A percentile compares a stretch with the other conserved stretches of the same genome.
Conservation (phyloP, 1,140 invertebrate species). For the Phortica variegata region DNA sequence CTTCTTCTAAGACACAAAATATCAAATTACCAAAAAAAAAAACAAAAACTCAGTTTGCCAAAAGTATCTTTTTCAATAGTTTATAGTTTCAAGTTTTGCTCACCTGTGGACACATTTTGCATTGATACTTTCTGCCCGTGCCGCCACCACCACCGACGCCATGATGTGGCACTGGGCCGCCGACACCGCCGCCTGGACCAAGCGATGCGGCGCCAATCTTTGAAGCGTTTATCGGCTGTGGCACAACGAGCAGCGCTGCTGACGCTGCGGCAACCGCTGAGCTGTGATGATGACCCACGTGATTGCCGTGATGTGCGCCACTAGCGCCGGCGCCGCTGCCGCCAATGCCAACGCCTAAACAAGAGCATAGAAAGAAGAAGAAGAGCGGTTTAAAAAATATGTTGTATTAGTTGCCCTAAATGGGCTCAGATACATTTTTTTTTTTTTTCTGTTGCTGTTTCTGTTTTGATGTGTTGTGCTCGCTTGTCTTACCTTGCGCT, state of each 20-base stretch:
- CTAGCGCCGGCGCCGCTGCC: slow-evolving; percentile 57
- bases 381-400: not conserved
- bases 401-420: not conserved
- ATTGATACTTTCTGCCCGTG: slow-evolving; percentile 83
- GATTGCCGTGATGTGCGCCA: slow-evolving; percentile 35
- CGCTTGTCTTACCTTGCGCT: slow-evolving; percentile 38
- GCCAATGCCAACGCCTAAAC: slow-evolving; percentile 58
- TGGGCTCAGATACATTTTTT: not conserved
- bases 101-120: slow-evolving; percentile 99
- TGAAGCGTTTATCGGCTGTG: slow-evolving; percentile 84
- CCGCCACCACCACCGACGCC: slow-evolving; percentile 45
- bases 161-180: slow-evolving; percentile 60
- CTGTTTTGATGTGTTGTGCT: not conserved
- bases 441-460: too few species aligned
- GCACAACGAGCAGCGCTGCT: slow-evolving; percentile 76
- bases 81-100: slow-evolving; percentile 29
- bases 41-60: slow-evolving; percentile 15
- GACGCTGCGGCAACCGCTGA: slow-evolving; percentile 56
- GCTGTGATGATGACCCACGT: slow-evolving; percentile 42
- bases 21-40: slow-evolving; percentile 22
- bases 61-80: slow-evolving; percentile 2
- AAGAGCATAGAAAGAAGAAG: not conserved
- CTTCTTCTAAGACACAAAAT: slow-evolving; percentile 22
- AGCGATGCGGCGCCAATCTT: slow-evolving; percentile 61
- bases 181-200: slow-evolving; percentile 31